A percentile compares a stretch with the other conserved stretches of the same genome.
These are phyloP conservation scores for Saccopteryx bilineata DNA, from an alignment of 2,113 vertebrate species.

Conservation along the genomic window DNA sequence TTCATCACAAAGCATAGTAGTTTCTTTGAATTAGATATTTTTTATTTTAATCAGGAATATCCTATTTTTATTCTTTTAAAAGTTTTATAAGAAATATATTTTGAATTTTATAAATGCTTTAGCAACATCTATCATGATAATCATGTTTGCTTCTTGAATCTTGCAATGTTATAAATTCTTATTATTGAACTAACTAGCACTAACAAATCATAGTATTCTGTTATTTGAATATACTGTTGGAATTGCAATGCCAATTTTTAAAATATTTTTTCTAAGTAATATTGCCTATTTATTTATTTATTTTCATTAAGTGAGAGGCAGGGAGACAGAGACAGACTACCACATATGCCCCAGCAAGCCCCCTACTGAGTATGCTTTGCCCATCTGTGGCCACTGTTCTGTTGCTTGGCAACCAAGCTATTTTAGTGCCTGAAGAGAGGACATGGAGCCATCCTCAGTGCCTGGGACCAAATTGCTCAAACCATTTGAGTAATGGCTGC, in stretches of 20 bases:
- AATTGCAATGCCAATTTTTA: not conserved
- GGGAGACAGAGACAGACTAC: too few species aligned
- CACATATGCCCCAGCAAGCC: too few species aligned
- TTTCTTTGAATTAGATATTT: not conserved
- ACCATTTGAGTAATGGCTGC: too few species aligned
- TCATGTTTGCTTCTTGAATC: not conserved
- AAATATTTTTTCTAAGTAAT: not conserved
- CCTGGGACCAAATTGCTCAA: too few species aligned
- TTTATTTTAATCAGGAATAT: not conserved
- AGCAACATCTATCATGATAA: not conserved
- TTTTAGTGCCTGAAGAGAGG: too few species aligned
- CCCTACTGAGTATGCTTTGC: too few species aligned
- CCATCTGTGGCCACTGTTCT: too few species aligned
- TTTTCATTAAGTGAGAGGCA: too few species aligned
- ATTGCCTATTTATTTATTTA: not conserved
- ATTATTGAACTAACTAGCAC: not conserved
- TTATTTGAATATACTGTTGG: not conserved
- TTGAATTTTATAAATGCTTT: conserved; percentile 40
- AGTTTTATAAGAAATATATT: not conserved
- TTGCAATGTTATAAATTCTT: conserved; percentile 16
- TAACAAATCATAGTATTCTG: not conserved
- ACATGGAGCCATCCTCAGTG: too few species aligned
- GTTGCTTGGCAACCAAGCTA: too few species aligned
- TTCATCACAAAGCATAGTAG: not conserved
- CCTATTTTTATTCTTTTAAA: conserved; percentile 22